A percentile compares a stretch with the other conserved stretches of the same genome.
phyloP scores from a whole-genome alignment of 1,140 invertebrate genomes.

The Pomacea maculata region DNA sequence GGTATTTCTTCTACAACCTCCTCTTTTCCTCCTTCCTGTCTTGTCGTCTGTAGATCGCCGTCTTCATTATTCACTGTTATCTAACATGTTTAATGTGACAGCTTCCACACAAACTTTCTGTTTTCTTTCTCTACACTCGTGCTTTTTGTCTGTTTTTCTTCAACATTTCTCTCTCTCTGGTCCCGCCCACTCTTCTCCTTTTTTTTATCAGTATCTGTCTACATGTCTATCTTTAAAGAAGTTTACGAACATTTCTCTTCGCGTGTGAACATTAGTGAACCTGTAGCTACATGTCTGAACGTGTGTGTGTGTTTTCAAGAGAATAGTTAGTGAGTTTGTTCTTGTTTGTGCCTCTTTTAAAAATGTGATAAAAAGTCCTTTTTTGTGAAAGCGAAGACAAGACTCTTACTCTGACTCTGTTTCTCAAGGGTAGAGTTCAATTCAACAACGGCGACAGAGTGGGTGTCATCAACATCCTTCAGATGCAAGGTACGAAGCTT shows the following conservation, averaged over 20 bases:
- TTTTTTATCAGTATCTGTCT: too few species aligned
- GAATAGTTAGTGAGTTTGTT: background rate
- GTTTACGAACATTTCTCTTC: too few species aligned
- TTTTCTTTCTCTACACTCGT: background rate
- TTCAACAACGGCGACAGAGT: conserved; percentile 96
- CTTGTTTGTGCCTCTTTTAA: background rate
- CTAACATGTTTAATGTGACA: too few species aligned
- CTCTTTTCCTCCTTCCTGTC: background rate
- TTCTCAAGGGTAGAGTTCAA: conserved; percentile 84
- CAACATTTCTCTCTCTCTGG: background rate
- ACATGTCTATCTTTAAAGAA: too few species aligned
- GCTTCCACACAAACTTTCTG: too few species aligned
- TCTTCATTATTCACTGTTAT: too few species aligned
- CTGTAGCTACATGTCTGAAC: background rate
- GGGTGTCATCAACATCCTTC: conserved; percentile 91
- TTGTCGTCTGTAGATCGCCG: too few species aligned
- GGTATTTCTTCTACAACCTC: conserved; percentile 67
- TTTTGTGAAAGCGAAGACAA: background rate
- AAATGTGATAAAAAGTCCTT: background rate
- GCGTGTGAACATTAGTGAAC: background rate
- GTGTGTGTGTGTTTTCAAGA: background rate
- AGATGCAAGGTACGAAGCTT: conserved; percentile 78
- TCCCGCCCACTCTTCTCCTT: background rate
- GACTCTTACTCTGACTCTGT: background rate
- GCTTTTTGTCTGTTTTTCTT: background rate